phyloP scores from a whole-genome alignment of 30 jellyfish, hydroid and myxozoan species.

The Sanderia malayensis region DNA sequence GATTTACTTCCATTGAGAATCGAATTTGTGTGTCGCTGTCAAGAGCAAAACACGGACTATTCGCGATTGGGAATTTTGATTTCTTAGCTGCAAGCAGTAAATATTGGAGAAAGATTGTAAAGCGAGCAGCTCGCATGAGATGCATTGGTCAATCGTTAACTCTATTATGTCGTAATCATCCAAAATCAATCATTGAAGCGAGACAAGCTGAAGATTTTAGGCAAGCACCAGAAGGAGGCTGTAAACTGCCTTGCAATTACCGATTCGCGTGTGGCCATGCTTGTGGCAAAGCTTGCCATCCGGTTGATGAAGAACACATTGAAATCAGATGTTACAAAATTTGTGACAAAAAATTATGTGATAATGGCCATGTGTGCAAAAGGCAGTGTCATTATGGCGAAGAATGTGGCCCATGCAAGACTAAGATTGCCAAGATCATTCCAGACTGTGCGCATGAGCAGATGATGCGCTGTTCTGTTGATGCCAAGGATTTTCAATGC shows the following conservation, averaged over 20 bases:
- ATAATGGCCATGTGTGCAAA: slow-evolving; percentile 13
- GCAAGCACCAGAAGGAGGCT: slow-evolving; percentile 85
- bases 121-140: slow-evolving; percentile 25
- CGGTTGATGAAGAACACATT: slow-evolving; percentile 44
- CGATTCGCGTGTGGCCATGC: slow-evolving; percentile 61
- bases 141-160: slow-evolving; percentile 21
- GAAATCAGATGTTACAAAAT: slow-evolving; percentile 27
- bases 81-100: slow-evolving; percentile 48
- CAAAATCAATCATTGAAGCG: slow-evolving; percentile 29
- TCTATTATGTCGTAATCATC: slow-evolving; percentile 67
- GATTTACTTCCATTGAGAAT: slow-evolving; percentile 70
- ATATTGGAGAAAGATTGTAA: slow-evolving; percentile 55
- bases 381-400: slow-evolving; percentile 40
- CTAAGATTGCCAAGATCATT: slow-evolving; percentile 27
- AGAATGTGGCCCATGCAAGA: slow-evolving; percentile 42
- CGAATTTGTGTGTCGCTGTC: slow-evolving; percentile 84
- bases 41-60: slow-evolving; percentile 85
- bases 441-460: slow-evolving; percentile 56
- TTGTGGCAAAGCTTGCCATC: slow-evolving; percentile 58
- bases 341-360: slow-evolving; percentile 28
- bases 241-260: slow-evolving; percentile 44
- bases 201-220: slow-evolving; percentile 24
- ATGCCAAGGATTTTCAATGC: slow-evolving; percentile 2
- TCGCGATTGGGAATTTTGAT: slow-evolving; percentile 75
- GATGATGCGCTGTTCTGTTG: slow-evolving; percentile 9